phyloP scores from a whole-genome alignment of 2,113 vertebrate genomes.

The Pseudopodoces humilis region DNA sequence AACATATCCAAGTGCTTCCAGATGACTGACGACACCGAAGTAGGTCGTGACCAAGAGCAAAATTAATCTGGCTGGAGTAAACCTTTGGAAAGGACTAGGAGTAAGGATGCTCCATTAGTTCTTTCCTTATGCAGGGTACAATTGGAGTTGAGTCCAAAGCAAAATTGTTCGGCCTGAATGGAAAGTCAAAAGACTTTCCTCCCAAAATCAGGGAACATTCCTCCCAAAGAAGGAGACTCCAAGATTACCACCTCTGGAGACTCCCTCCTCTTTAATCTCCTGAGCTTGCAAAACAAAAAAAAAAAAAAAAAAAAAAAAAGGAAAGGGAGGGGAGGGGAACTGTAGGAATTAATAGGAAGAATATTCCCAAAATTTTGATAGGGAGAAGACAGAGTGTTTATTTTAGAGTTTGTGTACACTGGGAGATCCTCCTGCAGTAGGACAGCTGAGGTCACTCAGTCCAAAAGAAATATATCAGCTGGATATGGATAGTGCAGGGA shows the following conservation, averaged over 20 bases:
- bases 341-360: neutral
- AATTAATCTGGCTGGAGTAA: neutral
- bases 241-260: neutral
- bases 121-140: accelerated
- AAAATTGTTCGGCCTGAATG: neutral
- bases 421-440: neutral
- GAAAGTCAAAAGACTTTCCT: neutral
- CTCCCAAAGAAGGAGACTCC: neutral
- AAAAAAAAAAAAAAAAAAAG: neutral
- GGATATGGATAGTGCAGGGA: neutral
- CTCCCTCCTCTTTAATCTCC: neutral
- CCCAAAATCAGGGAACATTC: neutral
- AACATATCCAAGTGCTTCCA: neutral
- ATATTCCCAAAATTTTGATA: neutral
- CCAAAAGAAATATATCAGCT: neutral
- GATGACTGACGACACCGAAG: neutral
- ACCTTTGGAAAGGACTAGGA: neutral
- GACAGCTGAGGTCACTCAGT: neutral
- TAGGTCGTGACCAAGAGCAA: accelerated
- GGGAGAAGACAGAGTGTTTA: neutral
- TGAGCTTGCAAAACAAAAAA: neutral
- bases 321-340: accelerated
- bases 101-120: neutral
- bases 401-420: neutral
- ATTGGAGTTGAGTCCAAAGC: neutral